Evolutionary conservation across 2,113 vertebrate genomes (phyloP).

Genomic region (Scartelaos histophorus): DNA sequence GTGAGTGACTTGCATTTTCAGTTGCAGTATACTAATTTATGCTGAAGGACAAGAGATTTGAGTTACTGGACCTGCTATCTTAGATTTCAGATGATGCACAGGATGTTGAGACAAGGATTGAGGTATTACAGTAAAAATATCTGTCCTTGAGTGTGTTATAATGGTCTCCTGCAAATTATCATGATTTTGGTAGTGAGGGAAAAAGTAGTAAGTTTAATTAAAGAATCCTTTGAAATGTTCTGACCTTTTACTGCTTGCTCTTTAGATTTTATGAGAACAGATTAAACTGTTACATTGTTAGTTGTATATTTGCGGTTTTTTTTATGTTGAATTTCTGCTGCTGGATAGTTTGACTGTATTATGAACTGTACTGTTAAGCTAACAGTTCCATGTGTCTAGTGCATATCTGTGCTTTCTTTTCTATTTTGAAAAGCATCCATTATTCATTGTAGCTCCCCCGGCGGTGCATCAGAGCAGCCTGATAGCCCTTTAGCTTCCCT

Average conservation of each 20-base stretch:
- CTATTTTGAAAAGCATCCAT: slow-evolving; percentile 78
- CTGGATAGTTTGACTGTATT: background rate
- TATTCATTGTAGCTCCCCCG: slow-evolving; percentile 69
- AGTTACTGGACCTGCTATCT: slow-evolving; percentile 23
- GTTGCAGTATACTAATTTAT: background rate
- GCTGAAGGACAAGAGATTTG: slow-evolving; percentile 19
- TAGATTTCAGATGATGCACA: slow-evolving; percentile 15
- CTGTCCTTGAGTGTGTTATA: slow-evolving; percentile 17
- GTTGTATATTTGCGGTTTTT: background rate
- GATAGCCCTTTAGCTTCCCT: slow-evolving; percentile 57
- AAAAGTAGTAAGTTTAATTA: background rate
- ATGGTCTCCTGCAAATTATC: slow-evolving; percentile 21
- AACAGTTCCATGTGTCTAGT: slow-evolving; percentile 17
- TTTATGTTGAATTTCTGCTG: background rate
- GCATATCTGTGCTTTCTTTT: slow-evolving; percentile 49
- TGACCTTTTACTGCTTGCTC: background rate
- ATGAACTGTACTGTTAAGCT: slow-evolving; percentile 28
- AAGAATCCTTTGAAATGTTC: background rate
- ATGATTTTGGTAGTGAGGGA: too few species aligned
- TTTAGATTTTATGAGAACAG: background rate
- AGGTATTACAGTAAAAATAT: slow-evolving; percentile 50
- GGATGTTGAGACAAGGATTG: slow-evolving; percentile 48
- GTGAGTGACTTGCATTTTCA: slow-evolving; percentile 3
- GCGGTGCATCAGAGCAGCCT: slow-evolving; percentile 62
- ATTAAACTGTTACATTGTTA: too few species aligned